Conservation (phyloP, 2,797 vertebrate species). For the Tangara arthus region DNA sequence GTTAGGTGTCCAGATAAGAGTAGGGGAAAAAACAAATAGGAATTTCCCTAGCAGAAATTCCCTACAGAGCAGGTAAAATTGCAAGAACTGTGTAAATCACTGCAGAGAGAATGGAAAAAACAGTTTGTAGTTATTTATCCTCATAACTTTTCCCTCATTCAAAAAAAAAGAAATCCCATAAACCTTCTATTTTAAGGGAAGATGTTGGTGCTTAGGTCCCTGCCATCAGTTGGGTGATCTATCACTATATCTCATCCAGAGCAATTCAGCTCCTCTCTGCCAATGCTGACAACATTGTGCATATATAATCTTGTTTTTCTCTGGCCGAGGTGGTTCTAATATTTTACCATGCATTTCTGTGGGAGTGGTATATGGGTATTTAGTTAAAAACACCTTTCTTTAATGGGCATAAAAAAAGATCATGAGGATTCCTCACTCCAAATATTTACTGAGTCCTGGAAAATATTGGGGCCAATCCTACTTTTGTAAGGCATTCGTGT, state of each 20-base stretch:
- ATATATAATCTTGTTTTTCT: not conserved
- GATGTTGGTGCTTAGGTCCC: not conserved
- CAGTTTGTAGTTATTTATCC: not conserved
- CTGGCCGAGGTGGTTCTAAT: not conserved
- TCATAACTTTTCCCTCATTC: not conserved
- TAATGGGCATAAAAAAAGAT: not conserved
- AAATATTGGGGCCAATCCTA: accelerated
- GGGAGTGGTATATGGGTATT: not conserved
- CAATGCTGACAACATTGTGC: not conserved
- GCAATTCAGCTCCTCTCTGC: not conserved
- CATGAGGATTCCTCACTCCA: not conserved
- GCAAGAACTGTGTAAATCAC: not conserved
- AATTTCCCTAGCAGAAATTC: not conserved
- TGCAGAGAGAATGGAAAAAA: not conserved
- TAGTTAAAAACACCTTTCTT: not conserved
- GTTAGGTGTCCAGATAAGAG: not conserved
- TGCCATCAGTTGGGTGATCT: not conserved
- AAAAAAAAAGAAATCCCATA: not conserved
- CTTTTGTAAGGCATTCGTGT: not conserved
- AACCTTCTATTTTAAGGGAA: not conserved
- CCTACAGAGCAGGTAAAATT: not conserved
- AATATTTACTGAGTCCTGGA: not conserved
- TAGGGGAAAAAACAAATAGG: not conserved
- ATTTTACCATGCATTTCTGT: not conserved
- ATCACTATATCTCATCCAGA: not conserved